A percentile compares a stretch with the other conserved stretches of the same genome.
phyloP scores from a whole-genome alignment of 2,888 invertebrate species.

The Callyntrura sp. region DNA sequence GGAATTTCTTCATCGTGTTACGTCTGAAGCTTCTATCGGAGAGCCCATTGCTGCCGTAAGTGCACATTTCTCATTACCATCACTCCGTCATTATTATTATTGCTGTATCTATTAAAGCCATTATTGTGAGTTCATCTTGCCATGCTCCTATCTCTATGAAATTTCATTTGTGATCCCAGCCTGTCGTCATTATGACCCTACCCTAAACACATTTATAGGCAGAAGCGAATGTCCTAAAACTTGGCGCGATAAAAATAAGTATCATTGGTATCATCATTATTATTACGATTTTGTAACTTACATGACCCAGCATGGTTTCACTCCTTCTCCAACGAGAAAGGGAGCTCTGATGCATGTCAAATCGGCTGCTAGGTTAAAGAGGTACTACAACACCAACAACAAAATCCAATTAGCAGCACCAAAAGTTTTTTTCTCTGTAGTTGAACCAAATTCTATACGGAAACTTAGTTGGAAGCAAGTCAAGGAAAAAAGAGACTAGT shows the following conservation, averaged over 20 bases:
- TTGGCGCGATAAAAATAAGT: conserved; percentile 26
- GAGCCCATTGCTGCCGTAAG: conserved; percentile 82
- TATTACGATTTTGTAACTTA: neutral
- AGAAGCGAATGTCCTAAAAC: neutral
- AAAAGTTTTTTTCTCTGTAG: conserved; percentile 33
- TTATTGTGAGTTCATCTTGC: conserved; percentile 18
- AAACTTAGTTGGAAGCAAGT: neutral
- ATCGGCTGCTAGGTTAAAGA: conserved; percentile 22
- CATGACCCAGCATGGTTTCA: conserved; percentile 10
- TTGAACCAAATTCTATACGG: conserved; percentile 17
- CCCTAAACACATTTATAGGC: neutral
- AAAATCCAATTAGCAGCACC: conserved; percentile 69
- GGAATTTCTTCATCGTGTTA: conserved; percentile 90
- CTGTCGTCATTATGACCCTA: neutral
- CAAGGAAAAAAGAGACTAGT: neutral
- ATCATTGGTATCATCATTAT: conserved; percentile 21
- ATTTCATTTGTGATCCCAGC: conserved; percentile 13
- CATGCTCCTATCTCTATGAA: conserved; percentile 9
- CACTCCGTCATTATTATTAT: conserved; percentile 26
- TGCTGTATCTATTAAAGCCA: conserved; percentile 22
- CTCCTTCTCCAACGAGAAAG: neutral
- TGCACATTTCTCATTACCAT: conserved; percentile 41
- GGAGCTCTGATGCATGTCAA: conserved; percentile 56
- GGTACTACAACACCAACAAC: conserved; percentile 43
- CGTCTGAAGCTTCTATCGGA: conserved; percentile 81